Evolutionary conservation across 1,140 invertebrate genomes (phyloP).

Genomic region (Zaprionus inermis): DNA sequence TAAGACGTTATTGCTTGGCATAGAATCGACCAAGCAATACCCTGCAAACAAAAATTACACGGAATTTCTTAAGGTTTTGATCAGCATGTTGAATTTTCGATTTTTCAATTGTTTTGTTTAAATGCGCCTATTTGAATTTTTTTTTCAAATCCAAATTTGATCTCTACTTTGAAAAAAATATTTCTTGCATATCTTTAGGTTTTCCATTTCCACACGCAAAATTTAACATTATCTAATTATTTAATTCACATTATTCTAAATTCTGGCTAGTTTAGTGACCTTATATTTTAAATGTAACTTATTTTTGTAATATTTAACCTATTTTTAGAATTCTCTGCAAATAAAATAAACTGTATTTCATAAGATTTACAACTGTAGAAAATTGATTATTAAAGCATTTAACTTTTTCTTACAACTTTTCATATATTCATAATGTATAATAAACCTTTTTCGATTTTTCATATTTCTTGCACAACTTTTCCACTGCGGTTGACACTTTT

Average conservation of each 20-base stretch:
- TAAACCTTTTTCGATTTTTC: background rate
- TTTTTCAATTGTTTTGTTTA: too few relatives aligned
- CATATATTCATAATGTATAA: background rate
- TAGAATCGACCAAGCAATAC: background rate
- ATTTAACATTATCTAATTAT: background rate
- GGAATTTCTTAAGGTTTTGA: background rate
- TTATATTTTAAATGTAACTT: background rate
- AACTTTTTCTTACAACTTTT: too few relatives aligned
- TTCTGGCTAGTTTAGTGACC: background rate
- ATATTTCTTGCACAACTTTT: background rate
- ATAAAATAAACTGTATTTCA: too few relatives aligned
- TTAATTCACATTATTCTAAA: background rate
- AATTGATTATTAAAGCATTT: too few relatives aligned
- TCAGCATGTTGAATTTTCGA: too few relatives aligned
- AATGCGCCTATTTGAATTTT: too few relatives aligned
- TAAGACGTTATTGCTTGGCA: conserved; percentile 1
- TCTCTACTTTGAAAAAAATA: too few relatives aligned
- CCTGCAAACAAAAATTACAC: background rate
- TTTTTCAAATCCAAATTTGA: too few relatives aligned
- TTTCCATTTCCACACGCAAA: background rate
- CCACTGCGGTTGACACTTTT: background rate
- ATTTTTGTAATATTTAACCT: too few relatives aligned
- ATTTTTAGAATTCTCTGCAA: too few relatives aligned
- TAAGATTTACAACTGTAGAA: too few relatives aligned
- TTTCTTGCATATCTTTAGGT: background rate